Conservation (phyloP, 2,797 vertebrate genomes). For the Coccyzus lansbergi region DNA sequence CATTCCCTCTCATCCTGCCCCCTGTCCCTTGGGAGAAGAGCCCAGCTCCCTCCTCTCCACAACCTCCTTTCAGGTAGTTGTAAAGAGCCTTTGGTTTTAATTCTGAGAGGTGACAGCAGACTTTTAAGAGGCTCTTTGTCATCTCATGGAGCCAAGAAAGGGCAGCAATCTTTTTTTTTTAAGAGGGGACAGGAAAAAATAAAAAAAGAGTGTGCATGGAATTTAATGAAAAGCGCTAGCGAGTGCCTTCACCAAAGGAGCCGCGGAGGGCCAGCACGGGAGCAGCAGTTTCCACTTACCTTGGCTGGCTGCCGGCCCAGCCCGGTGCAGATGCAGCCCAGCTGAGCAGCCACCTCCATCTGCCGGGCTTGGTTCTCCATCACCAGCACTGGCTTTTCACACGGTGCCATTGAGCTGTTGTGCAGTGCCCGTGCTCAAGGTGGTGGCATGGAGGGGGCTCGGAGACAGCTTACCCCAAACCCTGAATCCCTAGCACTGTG, state of each 20-base stretch:
- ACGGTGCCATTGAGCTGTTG: accelerated
- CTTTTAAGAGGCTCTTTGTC: neutral
- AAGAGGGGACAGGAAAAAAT: neutral
- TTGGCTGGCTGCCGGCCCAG: neutral
- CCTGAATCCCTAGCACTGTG: accelerated
- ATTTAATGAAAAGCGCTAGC: neutral
- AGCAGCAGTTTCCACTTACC: conserved; percentile 35
- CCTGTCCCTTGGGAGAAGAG: too few species aligned
- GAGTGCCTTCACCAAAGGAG: neutral
- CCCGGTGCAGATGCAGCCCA: neutral
- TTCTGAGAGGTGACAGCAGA: neutral
- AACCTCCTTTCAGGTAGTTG: too few species aligned
- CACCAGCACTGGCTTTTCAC: accelerated
- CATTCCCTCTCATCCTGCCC: too few species aligned
- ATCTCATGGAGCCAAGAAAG: neutral
- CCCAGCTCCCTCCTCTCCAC: too few species aligned
- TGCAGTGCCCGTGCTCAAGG: accelerated
- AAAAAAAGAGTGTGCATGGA: neutral
- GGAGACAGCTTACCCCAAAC: neutral
- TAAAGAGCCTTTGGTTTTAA: neutral
- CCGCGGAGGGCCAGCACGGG: neutral
- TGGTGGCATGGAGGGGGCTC: neutral
- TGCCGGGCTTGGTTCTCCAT: neutral
- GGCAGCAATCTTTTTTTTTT: neutral
- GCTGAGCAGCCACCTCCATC: neutral